phyloP scores from a whole-genome alignment of 2,888 invertebrate genomes.

The Empis stercorea region DNA sequence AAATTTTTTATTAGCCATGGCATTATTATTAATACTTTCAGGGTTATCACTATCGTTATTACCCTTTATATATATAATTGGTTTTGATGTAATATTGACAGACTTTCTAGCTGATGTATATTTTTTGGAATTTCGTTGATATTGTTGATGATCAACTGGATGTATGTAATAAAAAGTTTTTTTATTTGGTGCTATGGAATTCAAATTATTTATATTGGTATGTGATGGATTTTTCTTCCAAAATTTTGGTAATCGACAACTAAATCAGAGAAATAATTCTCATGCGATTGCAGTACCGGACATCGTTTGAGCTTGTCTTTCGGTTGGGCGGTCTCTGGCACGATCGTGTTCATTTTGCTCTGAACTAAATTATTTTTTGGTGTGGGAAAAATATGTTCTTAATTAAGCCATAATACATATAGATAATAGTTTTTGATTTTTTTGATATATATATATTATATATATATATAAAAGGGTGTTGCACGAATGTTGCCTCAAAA shows the following conservation, averaged over 20 bases:
- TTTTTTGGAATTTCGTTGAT: neutral
- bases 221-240: constrained; percentile 7
- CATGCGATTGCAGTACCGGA: constrained; percentile 39
- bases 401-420: too few relatives aligned
- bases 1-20: neutral
- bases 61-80: neutral
- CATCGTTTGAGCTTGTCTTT: constrained; percentile 37
- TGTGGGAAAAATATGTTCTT: too few relatives aligned
- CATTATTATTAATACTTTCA: neutral
- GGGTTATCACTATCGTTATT: constrained; percentile 2
- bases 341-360: constrained; percentile 37
- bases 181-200: neutral
- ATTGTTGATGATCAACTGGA: too few relatives aligned
- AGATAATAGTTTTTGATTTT: too few relatives aligned
- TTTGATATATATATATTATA: too few relatives aligned
- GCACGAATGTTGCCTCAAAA: too few relatives aligned
- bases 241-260: constrained; percentile 23
- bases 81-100: neutral
- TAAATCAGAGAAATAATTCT: constrained; percentile 41
- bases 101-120: neutral
- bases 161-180: neutral
- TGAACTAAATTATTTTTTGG: constrained; percentile 19
- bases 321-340: constrained; percentile 32
- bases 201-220: neutral
- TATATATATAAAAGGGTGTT: too few relatives aligned